These are phyloP conservation scores for Ranitomeya variabilis DNA, from an alignment of 2,113 vertebrate species.

Conservation along the genomic window DNA sequence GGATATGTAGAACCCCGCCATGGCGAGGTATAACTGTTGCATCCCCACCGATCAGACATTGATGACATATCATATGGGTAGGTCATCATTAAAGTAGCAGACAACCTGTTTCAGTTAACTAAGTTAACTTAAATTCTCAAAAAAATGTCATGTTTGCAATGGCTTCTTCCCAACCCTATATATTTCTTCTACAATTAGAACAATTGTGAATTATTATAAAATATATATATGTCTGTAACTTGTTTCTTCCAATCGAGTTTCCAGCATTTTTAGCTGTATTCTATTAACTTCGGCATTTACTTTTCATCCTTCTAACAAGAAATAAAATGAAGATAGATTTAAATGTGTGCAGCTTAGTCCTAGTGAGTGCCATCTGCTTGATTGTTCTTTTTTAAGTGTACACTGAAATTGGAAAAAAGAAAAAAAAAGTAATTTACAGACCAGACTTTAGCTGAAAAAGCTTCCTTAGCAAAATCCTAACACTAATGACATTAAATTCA, in stretches of 20 bases:
- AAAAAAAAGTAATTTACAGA: not conserved
- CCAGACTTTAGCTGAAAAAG: not conserved
- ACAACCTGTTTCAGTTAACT: not conserved
- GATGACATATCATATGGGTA: no score
- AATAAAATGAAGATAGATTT: constrained; percentile 26
- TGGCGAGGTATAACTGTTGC: no score
- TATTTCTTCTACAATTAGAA: not conserved
- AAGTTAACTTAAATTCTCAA: not conserved
- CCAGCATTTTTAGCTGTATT: constrained; percentile 7
- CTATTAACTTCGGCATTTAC: not conserved
- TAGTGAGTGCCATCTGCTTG: constrained; percentile 26
- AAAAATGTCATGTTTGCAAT: not conserved
- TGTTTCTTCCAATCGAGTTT: not conserved
- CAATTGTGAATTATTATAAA: not conserved
- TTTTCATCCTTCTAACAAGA: constrained; percentile 13
- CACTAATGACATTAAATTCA: not conserved
- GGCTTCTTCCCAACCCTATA: not conserved
- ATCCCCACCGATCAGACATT: no score
- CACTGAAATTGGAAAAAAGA: constrained; percentile 3
- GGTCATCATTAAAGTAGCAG: no score
- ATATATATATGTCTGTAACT: not conserved
- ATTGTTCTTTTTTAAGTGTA: constrained; percentile 27
- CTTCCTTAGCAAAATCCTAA: not conserved
- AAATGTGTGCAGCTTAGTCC: constrained; percentile 25
- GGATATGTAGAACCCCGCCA: no score